Conservation (phyloP, 2,888 invertebrate species). For the Ophraella communa region DNA sequence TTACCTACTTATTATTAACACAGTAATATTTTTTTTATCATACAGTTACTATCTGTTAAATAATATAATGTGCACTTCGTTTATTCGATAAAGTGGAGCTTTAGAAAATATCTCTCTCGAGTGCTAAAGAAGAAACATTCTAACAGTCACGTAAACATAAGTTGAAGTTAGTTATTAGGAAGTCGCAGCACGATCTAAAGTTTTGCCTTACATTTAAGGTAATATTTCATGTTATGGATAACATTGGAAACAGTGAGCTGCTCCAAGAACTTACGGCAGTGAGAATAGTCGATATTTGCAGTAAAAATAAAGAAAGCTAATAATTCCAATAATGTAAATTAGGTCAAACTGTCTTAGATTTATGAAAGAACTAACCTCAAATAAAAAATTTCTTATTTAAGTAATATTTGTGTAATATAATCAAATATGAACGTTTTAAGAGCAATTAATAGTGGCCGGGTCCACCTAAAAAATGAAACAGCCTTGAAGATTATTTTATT, state of each 20-base stretch:
- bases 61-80: neutral
- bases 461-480: too few relatives aligned
- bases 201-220: slow-evolving; percentile 22
- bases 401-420: too few relatives aligned
- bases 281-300: neutral
- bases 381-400: too few relatives aligned
- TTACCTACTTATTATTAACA: too few relatives aligned
- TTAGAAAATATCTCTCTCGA: slow-evolving; percentile 23
- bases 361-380: neutral
- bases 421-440: too few relatives aligned
- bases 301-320: neutral
- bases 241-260: neutral
- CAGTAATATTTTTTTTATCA: too few relatives aligned
- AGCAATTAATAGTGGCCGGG: too few relatives aligned
- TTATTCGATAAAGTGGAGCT: slow-evolving; percentile 18
- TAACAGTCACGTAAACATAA: slow-evolving; percentile 26
- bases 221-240: slow-evolving; percentile 20
- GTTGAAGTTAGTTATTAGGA: slow-evolving; percentile 25
- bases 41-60: slow-evolving; percentile 1
- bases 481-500: too few relatives aligned
- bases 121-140: slow-evolving; percentile 23
- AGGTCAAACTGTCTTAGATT: neutral
- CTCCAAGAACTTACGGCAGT: neutral
- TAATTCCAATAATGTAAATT: neutral
- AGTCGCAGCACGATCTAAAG: slow-evolving; percentile 22